Evolutionary conservation across 2,113 vertebrate species (phyloP), one percentile per base, ranked within the genome.

Genomic region (Myotis davidii): DNA sequence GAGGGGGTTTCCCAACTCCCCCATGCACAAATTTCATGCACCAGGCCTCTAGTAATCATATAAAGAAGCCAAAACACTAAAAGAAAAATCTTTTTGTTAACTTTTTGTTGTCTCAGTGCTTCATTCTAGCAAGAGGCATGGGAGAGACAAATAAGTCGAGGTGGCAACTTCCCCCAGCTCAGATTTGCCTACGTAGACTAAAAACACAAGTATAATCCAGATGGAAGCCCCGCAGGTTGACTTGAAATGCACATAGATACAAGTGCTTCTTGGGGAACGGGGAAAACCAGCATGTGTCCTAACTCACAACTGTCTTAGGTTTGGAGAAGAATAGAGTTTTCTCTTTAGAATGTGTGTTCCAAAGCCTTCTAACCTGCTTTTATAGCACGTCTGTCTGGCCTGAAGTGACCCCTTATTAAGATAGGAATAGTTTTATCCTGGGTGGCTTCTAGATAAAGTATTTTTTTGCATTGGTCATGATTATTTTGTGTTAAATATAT

Each of bases 401-500:
- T 85, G 7, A 92, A 83, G 27, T 69, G 9, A 67, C 14, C 6
- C n/a, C 87, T 85, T 95, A 27, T 17, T 72, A 70, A 74, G 10
- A 76, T 81, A 65, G 14, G 7, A 88, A 59, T 45, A 94, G 18
- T 74, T 94, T 64, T 48, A 73, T 76, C 32, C 3, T 27, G 23
- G 7, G 29, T 34, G 72, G 27, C 14, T 78, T 92, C 32, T 56
- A 48, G 48, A 50, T 88, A 72, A 83, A 82, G 29, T 79, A 56
- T 50, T 20, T 67, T 85, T 52, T 64, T 12, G 3, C 59, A 64
- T 61, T 81, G 13, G 37, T 65, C 32, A 37, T 82, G 16, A 8
- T 88, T 90, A 54, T 85, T 96, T 93, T 91, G 27, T 77, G 48
- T 90, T 94, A 88, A 93, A 52, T 48, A 54, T 84, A 42, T 88